Base-by-base conservation (phyloP, 2,113 vertebrate genomes). In the Pampusana beccarii region DNA sequence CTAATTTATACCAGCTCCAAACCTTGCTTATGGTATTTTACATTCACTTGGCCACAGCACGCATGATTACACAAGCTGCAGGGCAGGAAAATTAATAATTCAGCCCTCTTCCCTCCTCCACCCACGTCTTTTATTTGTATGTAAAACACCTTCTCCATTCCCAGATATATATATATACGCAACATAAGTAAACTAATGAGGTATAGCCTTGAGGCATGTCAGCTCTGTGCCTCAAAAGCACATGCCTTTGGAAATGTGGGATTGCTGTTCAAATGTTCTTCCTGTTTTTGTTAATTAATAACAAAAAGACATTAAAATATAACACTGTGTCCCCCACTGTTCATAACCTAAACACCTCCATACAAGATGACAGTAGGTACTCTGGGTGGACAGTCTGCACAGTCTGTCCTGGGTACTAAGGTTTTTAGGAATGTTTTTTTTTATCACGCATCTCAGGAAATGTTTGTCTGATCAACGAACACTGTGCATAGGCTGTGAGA, bases 71-170 rank as follows among this genome's bases (percentile, higher is more conserved):
- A 95, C 69, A 93, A 79, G 73, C 69, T 93, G 61, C 78, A 92
- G 83, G 73, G 86, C 80, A 94, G 40, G 40, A 56, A 86, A 86
- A 62, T 87, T 66, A 89, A 87, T 90, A 94, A 95, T 84, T 94
- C 69, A 83, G 34, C 21, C 53, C 13, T 60, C n/a, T 81, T 85
- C 70, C n/a, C 25, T 65, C 38, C 79, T 89, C 73, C 61, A 3
- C 64, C 88, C 71, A 60, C 65, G 17, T 51, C 57, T 77, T 92
- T 72, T 81, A 74, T 86, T 90, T 93, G 77, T 65, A 91, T 71
- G 67, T 86, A 83, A 88, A 94, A 69, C 83, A 91, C 25, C 66
- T 60, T 33, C 34, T 90, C 56, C 14, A 61, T 42, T 92, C 57
- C 60, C 65, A 78, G 29, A 86, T 69, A 83, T 61, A 58, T 26